Percentiles rank a stretch among this genome's conserved stretches.
Evolutionary conservation across 2,888 invertebrate genomes (phyloP).

Genomic region (Idaea straminata): DNA sequence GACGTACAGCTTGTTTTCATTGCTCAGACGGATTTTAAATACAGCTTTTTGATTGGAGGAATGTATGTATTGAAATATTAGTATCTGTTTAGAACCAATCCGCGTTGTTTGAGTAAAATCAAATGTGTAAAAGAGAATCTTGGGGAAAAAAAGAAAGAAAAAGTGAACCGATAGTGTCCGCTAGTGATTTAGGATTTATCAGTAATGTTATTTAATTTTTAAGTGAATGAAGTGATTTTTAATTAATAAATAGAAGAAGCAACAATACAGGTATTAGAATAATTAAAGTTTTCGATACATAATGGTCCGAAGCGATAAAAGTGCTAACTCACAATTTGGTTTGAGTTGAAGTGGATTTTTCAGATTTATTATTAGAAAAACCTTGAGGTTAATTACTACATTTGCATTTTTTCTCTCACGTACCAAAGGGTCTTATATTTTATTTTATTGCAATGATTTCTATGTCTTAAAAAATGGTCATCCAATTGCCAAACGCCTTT

Average conservation of each 20-base stretch:
- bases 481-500: neutral
- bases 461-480: neutral
- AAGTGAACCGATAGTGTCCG: slow-evolving; percentile 17
- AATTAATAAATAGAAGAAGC: slow-evolving; percentile 12
- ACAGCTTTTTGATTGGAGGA: slow-evolving; percentile 23
- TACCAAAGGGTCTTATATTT: neutral
- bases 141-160: slow-evolving; percentile 23
- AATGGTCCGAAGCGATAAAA: slow-evolving; percentile 12
- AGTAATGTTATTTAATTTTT: slow-evolving; percentile 22
- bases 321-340: slow-evolving; percentile 35
- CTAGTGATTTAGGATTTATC: slow-evolving; percentile 17
- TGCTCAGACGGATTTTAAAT: neutral
- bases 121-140: slow-evolving; percentile 12
- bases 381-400: slow-evolving; percentile 13
- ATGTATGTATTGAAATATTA: neutral
- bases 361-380: slow-evolving; percentile 4
- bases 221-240: slow-evolving; percentile 26
- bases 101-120: neutral
- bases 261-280: slow-evolving; percentile 19
- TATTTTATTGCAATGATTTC: neutral
- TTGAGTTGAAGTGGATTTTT: neutral
- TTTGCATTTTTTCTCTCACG: neutral
- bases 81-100: slow-evolving; percentile 12
- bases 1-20: slow-evolving; percentile 33
- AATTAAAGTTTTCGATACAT: neutral